Evolutionary conservation across 2,797 vertebrate genomes (phyloP).

Genomic region (Anas capensis): DNA sequence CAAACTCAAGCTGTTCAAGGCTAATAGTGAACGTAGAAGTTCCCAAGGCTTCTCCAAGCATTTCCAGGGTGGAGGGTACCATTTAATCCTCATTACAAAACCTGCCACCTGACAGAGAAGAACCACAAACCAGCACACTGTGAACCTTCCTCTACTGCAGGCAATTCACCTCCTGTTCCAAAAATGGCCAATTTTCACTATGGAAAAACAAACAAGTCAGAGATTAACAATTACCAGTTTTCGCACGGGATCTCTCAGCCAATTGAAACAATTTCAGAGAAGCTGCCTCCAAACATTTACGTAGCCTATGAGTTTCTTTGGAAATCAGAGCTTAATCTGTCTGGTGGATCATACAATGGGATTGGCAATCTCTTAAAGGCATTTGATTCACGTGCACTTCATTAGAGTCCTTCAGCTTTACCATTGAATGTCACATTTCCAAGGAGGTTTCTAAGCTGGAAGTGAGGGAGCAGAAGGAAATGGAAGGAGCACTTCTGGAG

Average conservation of each 20-base stretch:
- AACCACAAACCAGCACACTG: not conserved
- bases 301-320: not conserved
- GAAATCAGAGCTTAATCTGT: not conserved
- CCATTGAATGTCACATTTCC: fast-evolving
- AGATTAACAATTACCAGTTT: not conserved
- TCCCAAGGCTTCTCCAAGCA: not conserved
- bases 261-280: not conserved
- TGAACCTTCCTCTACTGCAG: not conserved
- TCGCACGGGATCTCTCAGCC: not conserved
- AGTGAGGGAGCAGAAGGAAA: not conserved
- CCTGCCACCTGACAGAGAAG: not conserved
- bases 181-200: not conserved
- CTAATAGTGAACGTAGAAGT: not conserved
- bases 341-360: not conserved
- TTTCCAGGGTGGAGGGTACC: not conserved
- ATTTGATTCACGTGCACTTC: not conserved
- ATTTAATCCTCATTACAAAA: not conserved
- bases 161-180: not conserved
- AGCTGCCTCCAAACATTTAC: not conserved
- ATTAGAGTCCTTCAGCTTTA: not conserved
- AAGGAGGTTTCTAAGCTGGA: not conserved
- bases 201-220: fast-evolving
- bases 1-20: not conserved
- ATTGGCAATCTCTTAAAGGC: not conserved
- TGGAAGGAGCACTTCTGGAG: not conserved